phyloP scores from a whole-genome alignment of 2,797 vertebrate species.

The Thamnophis elegans region DNA sequence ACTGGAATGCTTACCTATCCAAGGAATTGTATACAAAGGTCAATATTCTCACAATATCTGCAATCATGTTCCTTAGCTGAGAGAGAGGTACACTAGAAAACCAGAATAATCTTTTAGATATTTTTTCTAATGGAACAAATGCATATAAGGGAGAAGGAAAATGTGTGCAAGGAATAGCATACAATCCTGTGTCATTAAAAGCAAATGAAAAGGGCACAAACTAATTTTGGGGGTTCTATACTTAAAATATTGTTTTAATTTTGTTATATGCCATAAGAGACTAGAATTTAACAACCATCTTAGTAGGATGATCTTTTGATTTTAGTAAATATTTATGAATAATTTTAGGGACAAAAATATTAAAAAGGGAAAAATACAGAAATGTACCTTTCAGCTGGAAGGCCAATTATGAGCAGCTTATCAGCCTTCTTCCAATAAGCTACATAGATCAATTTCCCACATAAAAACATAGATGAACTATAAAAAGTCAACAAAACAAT shows the following conservation, averaged over 20 bases:
- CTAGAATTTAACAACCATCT: not conserved
- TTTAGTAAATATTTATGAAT: not conserved
- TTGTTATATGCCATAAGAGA: not conserved
- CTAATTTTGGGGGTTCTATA: not conserved
- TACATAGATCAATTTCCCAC: conserved; percentile 86
- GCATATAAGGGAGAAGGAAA: not conserved
- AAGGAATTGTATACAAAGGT: conserved; percentile 91
- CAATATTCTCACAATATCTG: conserved; percentile 83
- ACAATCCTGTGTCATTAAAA: not conserved
- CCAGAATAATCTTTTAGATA: not conserved
- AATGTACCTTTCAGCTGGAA: conserved; percentile 90
- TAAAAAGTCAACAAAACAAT: conserved; percentile 51
- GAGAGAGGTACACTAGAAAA: conserved; percentile 84
- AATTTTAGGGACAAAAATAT: not conserved
- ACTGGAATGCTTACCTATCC: conserved; percentile 78
- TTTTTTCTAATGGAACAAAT: conserved; percentile 7
- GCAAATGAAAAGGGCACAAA: not conserved
- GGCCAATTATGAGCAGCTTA: conserved; percentile 86
- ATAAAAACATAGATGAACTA: conserved; percentile 89
- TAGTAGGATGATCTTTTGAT: not conserved
- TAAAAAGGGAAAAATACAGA: conserved; percentile 17
- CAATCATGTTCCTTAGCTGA: conserved; percentile 84
- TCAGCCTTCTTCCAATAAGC: conserved; percentile 93
- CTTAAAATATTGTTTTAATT: not conserved
- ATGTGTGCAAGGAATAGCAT: not conserved